Base-by-base conservation (phyloP, 2,888 invertebrate genomes). In the Vannuccia rotundouncinata region DNA sequence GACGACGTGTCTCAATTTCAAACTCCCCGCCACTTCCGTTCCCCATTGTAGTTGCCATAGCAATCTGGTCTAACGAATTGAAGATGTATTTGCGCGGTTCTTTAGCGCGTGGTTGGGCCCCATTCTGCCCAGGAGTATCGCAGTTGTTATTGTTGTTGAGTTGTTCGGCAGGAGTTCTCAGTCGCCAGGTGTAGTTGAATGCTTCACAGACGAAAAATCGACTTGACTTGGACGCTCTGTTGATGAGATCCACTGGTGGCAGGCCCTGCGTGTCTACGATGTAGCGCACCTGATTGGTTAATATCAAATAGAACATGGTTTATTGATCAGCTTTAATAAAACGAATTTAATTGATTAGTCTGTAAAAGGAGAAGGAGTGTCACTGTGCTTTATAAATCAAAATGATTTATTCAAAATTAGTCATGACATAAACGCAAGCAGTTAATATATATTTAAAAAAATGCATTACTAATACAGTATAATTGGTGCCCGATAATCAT, bases 81-180 rank as follows among this genome's bases (percentile, higher is more conserved):
- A 99, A 99, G 85, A 99, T 97, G 89, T 99, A 99, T 89, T 99
- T 99, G 85, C 99, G 90, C 1, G 98, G 98, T 90, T 99, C 99
- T 90, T 99, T 99, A 83, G 94, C 94, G 76, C 96, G 97, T 90
- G 97, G 97, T 17, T 93, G 92, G 89, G 99, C 95, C 83, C 94
- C 94, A 76, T 96, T 97, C 90, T 97, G 97, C 5, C 45, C 45
- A 10, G 10, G 10, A 17, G 5, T 45, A 2, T 5, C 66, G 10
- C 2, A 22, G 66, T 66, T 66, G 66, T 22, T 66, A 27, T 22
- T 66, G 5, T 17, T 66, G 17, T 93, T 92, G 89, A 99, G 98
- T 89, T 97, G 95, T 89, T 99, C 99, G 88, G 98, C 98, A 28
- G 96, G 95, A 29, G 95, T 95, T 92, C 91, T 91, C 1, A 91